phyloP scores from a whole-genome alignment of 2,113 vertebrate genomes.

The Struthio camelus region DNA sequence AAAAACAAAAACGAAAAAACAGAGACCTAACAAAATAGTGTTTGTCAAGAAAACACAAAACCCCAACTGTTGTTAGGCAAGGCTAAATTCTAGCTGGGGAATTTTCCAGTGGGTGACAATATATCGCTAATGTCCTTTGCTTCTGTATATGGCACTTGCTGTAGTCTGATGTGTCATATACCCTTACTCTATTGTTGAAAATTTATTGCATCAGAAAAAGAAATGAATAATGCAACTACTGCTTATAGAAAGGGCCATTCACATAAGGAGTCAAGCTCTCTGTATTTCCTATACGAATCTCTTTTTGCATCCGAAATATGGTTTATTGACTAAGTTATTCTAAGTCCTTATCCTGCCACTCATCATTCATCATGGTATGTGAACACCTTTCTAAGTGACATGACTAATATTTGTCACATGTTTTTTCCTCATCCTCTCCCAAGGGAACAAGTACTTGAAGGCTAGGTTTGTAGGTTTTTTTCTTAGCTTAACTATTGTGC shows the following conservation, averaged over 20 bases:
- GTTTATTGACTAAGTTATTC: not conserved
- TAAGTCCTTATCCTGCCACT: not conserved
- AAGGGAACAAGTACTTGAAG: not conserved
- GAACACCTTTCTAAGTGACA: not conserved
- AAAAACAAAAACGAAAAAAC: too few relatives aligned
- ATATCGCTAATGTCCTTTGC: not conserved
- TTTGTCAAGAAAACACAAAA: not conserved
- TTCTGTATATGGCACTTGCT: not conserved
- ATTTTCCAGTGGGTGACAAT: not conserved
- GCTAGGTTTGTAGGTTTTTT: not conserved
- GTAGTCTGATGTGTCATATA: not conserved
- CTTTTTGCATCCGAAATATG: not conserved
- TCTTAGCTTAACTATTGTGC: too few relatives aligned
- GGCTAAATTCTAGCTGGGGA: not conserved
- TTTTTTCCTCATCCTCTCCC: not conserved
- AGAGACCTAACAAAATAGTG: not conserved
- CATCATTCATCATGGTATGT: not conserved
- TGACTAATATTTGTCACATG: not conserved
- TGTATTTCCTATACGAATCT: not conserved
- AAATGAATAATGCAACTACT: not conserved
- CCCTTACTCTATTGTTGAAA: not conserved
- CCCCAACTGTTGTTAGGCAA: not conserved
- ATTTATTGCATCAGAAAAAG: not conserved
- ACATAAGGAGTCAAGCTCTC: not conserved
- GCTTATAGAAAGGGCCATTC: not conserved